Evolutionary conservation across 2,797 vertebrate species (phyloP), one percentile per base, ranked within the genome.

Genomic region (Anas flavirostris): DNA sequence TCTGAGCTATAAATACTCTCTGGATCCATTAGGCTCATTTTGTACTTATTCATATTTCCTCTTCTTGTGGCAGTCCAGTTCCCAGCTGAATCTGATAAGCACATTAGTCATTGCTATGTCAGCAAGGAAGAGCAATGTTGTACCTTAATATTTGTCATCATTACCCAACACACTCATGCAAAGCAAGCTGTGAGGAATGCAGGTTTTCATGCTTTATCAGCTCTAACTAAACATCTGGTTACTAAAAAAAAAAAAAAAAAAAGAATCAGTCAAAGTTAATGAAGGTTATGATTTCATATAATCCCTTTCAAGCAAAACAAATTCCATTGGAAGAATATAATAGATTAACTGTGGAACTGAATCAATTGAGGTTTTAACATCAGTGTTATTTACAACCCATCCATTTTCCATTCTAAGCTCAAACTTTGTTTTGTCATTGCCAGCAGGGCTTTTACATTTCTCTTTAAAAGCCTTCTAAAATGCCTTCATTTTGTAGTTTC

Each of bases 101-200:
- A 82, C 90, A 93, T 94, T 97, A 82, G 89, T 94, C 95, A 88
- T 80, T 87, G 96, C 78, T 86, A 12, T 84, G 96, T 96, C 95
- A 92, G 92, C 78, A 70, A 86, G 93, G 87, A 50, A 31, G 75
- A 82, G 82, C 75, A 70, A 35, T 33, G 78, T 48, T 89, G 88
- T 62, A 60, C 96, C 88, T 97, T 92, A 86, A 93, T 98, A 96
- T 97, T 97, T 97, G 95, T 97, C 97, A 94, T 95, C 89, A 37
- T 93, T 86, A 82, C 95, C 94, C 93, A 92, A 91, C 96, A 96
- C 94, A 74, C 97, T 93, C 93, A 94, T 86, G 95, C 95, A 96
- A 97, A 98, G 95, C 95, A 97, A 97, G 96, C 96, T 94, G 94
- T 75, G 55, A 94, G 94, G 97, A 97, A 96, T 78, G 93, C 55